phyloP scores from a whole-genome alignment of 2,888 invertebrate genomes.

The Scaptomyza cyrtandrae region DNA sequence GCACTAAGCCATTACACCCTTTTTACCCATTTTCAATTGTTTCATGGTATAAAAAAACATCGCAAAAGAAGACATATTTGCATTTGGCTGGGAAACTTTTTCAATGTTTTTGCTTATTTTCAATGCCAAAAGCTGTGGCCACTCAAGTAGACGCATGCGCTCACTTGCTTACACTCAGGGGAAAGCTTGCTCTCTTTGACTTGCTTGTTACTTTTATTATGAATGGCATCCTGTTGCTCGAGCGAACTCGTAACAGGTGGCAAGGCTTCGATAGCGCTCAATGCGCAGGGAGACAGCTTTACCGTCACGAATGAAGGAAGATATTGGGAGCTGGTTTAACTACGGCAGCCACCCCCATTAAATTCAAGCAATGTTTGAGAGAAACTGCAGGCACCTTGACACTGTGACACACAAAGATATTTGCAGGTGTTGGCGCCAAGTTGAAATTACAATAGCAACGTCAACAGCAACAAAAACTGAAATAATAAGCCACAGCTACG shows the following conservation, averaged over 20 bases:
- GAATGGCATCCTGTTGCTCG: slow-evolving; percentile 82
- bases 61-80: slow-evolving; percentile 8
- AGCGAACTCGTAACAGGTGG: slow-evolving; percentile 80
- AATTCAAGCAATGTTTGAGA: slow-evolving; percentile 27
- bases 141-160: slow-evolving; percentile 38
- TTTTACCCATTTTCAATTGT: too few species aligned
- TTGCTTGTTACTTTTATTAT: slow-evolving; percentile 50
- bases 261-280: slow-evolving; percentile 55
- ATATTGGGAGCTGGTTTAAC: slow-evolving; percentile 11
- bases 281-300: slow-evolving; percentile 53
- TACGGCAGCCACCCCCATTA: slow-evolving; percentile 21
- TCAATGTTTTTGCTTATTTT: background rate
- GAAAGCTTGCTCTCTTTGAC: slow-evolving; percentile 38
- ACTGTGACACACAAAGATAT: slow-evolving; percentile 61
- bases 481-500: background rate
- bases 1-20: too few species aligned
- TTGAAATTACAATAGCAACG: slow-evolving; percentile 36
- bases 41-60: slow-evolving; percentile 5
- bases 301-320: slow-evolving; percentile 37
- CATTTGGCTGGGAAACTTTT: background rate
- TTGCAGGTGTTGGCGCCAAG: slow-evolving; percentile 31
- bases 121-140: slow-evolving; percentile 24
- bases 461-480: slow-evolving; percentile 6
- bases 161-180: background rate
- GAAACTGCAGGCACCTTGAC: slow-evolving; percentile 64